Evolutionary conservation across 2,113 vertebrate species (phyloP), one percentile per base, ranked within the genome.

Genomic region (Corvus hawaiiensis): DNA sequence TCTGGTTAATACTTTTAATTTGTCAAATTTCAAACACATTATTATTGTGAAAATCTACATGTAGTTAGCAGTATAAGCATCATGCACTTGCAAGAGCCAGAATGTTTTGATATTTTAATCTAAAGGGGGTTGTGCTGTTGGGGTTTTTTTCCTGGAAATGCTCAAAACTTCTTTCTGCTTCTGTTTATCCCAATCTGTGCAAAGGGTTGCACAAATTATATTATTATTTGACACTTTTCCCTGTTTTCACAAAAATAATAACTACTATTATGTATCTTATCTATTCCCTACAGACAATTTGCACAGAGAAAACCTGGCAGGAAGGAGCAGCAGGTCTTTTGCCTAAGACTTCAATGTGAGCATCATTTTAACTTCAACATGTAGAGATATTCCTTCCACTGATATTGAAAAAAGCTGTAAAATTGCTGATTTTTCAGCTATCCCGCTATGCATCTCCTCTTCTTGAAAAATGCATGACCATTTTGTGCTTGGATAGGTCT

Each of bases 391-490:
- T 83, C 23, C 28, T 97, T 89, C 14, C 20, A 59, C 33, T 32
- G 49, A 58, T 63, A 84, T 11, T 49, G 46, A 73, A 89, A 84
- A 91, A 61, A 87, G 28, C 5, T 1, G 2, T 86, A 68, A 77
- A 73, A 69, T 64, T 85, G 35, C 37, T 87, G 61, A 54, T 54
- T 82, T 87, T 84, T 78, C 49, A 58, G 49, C 54, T 86, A 59
- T 28, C 11, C 20, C 11, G 17, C 27, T 58, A 81, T 41, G 69
- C 64, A 49, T 44, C 23, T 52, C 11, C n/a, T 61, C 37, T 79
- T 87, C 58, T 82, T 84, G 62, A 96, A 94, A 96, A 96, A 82
- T 73, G 35, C 18, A 61, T 87, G 49, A 72, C 32, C 28, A 44
- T 81, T 94, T 81, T 80, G 56, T 67, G 68, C 89, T 93, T 91